Base-by-base conservation (phyloP, 1,140 invertebrate genomes). In the Pentalonia nigronervosa region DNA sequence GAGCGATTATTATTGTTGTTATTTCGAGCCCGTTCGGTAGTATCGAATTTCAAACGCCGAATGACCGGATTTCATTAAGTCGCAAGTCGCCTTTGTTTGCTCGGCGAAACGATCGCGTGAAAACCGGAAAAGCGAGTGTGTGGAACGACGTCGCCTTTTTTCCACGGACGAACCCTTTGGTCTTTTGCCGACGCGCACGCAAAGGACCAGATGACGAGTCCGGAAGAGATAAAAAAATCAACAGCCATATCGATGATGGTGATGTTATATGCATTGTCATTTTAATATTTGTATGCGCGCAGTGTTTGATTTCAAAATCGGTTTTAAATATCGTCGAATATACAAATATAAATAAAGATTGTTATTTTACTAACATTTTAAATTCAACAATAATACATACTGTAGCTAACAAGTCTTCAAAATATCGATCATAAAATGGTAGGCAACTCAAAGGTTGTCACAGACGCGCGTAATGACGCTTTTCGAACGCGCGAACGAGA, bases 51-150 rank as follows among this genome's bases (percentile, higher is more conserved):
- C 91, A 86, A 93, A 83, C 67, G 34, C 20, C 41, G 90, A 91
- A 83, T 93, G 91, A 93, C 91, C 91, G 81, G 91, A 93, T 93
- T 93, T 93, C 91, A 93, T 93, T 86, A 93, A 86, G 81, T 93
- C 81, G 2, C 45, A 21, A 60, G 36, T 11, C 8, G 41, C 9
- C 84, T 34, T 50, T 93, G 81, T 86, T 86, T 86, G 81, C 36
- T 11, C 2, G 14, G 41, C 3, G 14, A 87, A 20, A 87, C 20
- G 83, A 11, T 23, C 25, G 14, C 20, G n/a, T 11, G n/a, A 90
- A 41, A 84, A 84, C 34, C 76, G 48, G 67, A 83, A 92, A 56
- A 41, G 41, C 81, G 48, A 84, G 81, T 53, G 47, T 91, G 23
- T 36, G 30, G 30, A 7, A 14, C 3, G 60, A 76, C 11, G 14